Percentiles rank a stretch among this genome's conserved stretches.
These are phyloP conservation scores for Corythoichthys haematopterus DNA, from an alignment of 2,113 vertebrate genomes.

Conservation along the genomic window DNA sequence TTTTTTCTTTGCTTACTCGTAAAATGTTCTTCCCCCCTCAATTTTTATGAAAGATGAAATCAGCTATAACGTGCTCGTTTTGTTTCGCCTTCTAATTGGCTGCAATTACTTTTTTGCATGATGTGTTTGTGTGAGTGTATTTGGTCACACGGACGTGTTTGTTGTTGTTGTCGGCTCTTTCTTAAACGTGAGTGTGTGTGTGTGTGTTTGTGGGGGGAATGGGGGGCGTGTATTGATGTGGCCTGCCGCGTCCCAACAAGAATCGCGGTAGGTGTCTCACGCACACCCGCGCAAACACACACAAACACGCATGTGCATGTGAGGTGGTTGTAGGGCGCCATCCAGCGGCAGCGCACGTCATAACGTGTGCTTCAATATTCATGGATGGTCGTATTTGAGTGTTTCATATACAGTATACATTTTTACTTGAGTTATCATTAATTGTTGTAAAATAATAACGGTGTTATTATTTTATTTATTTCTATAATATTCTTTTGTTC, in stretches of 20 bases:
- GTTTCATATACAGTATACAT: too few relatives aligned
- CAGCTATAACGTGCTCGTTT: not conserved
- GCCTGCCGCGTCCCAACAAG: slow-evolving; percentile 65
- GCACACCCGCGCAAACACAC: slow-evolving; percentile 15
- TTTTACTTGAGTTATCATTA: too few relatives aligned
- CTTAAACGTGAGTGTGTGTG: slow-evolving; percentile 58
- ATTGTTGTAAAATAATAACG: too few relatives aligned
- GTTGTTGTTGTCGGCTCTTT: slow-evolving; percentile 65
- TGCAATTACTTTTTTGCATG: slow-evolving; percentile 36
- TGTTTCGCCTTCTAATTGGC: not conserved
- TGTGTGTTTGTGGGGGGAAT: not conserved
- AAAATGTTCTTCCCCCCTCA: not conserved
- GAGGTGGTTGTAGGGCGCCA: slow-evolving; percentile 39
- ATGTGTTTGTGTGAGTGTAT: slow-evolving; percentile 15
- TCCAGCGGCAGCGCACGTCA: slow-evolving; percentile 31
- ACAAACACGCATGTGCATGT: not conserved
- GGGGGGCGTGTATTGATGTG: slow-evolving; percentile 52
- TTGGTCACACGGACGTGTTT: slow-evolving; percentile 68
- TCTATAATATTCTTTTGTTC: too few relatives aligned
- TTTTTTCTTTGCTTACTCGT: not conserved
- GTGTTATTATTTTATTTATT: too few relatives aligned
- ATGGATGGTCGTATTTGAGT: too few relatives aligned
- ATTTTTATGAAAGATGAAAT: not conserved
- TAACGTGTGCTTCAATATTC: not conserved
- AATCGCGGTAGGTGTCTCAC: slow-evolving; percentile 60